Evolutionary conservation across 2,797 vertebrate species (phyloP).

Genomic region (Galago senegalensis): DNA sequence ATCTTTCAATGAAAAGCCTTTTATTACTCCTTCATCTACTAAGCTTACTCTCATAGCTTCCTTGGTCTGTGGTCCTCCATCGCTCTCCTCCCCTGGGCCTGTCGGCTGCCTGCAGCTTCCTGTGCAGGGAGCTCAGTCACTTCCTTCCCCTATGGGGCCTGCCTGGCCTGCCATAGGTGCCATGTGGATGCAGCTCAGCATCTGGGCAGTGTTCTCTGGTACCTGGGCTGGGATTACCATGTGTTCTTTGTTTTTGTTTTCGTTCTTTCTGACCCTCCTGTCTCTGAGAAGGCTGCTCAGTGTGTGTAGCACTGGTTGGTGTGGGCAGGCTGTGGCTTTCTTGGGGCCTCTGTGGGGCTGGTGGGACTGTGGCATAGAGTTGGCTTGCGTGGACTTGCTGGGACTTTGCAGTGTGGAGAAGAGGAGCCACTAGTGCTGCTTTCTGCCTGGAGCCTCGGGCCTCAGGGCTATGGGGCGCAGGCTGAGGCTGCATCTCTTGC

Average conservation of each 20-base stretch:
- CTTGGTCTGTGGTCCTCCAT: slow-evolving; percentile 70
- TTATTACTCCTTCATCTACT: neutral
- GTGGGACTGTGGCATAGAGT: neutral
- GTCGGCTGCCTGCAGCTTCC: slow-evolving; percentile 40
- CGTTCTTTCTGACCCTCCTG: neutral
- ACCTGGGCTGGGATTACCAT: slow-evolving; percentile 42
- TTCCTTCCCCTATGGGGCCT: slow-evolving; percentile 57
- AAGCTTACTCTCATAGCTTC: slow-evolving; percentile 62
- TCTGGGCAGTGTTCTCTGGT: neutral
- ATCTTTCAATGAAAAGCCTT: neutral
- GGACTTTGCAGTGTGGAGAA: too few species aligned
- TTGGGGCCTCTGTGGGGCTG: neutral
- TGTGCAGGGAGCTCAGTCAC: too few species aligned
- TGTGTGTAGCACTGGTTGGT: neutral
- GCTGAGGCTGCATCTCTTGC: neutral
- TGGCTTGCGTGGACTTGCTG: neutral
- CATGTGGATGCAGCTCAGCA: slow-evolving; percentile 67
- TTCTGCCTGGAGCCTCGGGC: neutral
- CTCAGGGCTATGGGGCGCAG: neutral
- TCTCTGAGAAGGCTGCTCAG: neutral
- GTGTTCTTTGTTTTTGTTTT: slow-evolving; percentile 9
- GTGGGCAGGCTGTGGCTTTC: neutral
- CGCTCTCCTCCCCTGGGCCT: slow-evolving; percentile 74
- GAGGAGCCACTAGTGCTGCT: neutral
- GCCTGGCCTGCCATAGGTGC: slow-evolving; percentile 79